Evolutionary conservation across 2,888 invertebrate species (phyloP).

Genomic region (Theretra japonica): DNA sequence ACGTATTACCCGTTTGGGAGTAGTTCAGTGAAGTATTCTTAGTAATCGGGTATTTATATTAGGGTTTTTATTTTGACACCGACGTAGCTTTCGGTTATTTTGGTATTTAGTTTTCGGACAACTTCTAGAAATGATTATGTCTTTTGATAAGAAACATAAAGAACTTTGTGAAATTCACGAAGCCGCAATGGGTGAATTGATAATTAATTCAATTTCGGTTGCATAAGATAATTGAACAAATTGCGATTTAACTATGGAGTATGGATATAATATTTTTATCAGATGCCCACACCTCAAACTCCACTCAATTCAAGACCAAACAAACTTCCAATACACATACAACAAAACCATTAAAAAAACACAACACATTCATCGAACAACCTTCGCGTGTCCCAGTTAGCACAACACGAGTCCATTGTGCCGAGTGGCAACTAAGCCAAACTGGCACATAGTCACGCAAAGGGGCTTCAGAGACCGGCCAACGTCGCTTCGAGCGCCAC

Average conservation of each 20-base stretch:
- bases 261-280: too few relatives aligned
- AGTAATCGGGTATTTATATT: not conserved
- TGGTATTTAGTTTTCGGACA: too few relatives aligned
- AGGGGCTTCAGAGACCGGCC: constrained; percentile 36
- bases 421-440: constrained; percentile 49
- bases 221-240: too few relatives aligned
- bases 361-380: constrained; percentile 31
- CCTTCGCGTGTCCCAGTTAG: constrained; percentile 35
- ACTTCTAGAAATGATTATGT: too few relatives aligned
- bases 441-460: constrained; percentile 44
- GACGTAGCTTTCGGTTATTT: too few relatives aligned
- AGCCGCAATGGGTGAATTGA: too few relatives aligned
- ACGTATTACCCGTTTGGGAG: not conserved
- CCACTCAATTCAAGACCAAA: not conserved
- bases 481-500: constrained; percentile 36
- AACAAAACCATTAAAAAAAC: constrained; percentile 11
- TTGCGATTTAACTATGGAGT: too few relatives aligned
- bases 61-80: too few relatives aligned
- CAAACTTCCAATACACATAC: not conserved
- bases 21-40: not conserved
- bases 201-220: too few relatives aligned
- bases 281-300: not conserved
- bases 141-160: too few relatives aligned
- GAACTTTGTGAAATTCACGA: too few relatives aligned
- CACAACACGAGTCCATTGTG: constrained; percentile 43